These are phyloP conservation scores for Heteropelma amictum DNA, from an alignment of 2,888 invertebrate genomes.

Conservation along the genomic window DNA sequence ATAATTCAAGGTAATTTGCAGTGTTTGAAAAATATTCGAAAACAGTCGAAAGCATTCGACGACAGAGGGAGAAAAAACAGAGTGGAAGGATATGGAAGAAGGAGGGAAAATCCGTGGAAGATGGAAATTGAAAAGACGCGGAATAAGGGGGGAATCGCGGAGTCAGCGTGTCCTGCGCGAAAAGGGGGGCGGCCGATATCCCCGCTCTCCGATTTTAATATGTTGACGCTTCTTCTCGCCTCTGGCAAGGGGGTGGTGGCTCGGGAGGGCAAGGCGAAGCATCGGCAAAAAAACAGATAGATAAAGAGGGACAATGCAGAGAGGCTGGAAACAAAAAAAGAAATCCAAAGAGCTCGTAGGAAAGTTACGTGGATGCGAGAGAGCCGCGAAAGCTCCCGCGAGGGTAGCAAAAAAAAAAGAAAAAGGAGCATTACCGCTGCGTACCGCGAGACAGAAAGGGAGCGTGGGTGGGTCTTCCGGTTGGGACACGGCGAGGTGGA, in stretches of 20 bases:
- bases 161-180: slow-evolving; percentile 72
- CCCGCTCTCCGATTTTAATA: slow-evolving; percentile 69
- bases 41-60: neutral
- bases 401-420: slow-evolving; percentile 56
- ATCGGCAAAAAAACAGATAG: neutral
- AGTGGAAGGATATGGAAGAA: slow-evolving; percentile 27
- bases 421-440: slow-evolving; percentile 37
- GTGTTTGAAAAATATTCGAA: too few species aligned
- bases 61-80: slow-evolving; percentile 7
- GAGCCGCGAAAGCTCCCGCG: slow-evolving; percentile 36
- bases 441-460: neutral
- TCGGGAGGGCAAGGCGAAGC: slow-evolving; percentile 7
- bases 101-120: neutral
- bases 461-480: slow-evolving; percentile 16
- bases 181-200: too few species aligned
- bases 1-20: neutral
- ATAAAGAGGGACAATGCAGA: slow-evolving; percentile 35
- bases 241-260: slow-evolving; percentile 3
- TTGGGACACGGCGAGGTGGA: slow-evolving; percentile 18
- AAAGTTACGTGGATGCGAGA: too few species aligned
- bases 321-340: slow-evolving; percentile 39
- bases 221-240: slow-evolving; percentile 69
- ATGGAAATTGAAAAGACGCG: slow-evolving; percentile 29
- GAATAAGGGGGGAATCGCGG: slow-evolving; percentile 62
- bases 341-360: slow-evolving; percentile 64